Evolutionary conservation across 2,888 invertebrate genomes (phyloP).

Genomic region (Doris montereyensis): DNA sequence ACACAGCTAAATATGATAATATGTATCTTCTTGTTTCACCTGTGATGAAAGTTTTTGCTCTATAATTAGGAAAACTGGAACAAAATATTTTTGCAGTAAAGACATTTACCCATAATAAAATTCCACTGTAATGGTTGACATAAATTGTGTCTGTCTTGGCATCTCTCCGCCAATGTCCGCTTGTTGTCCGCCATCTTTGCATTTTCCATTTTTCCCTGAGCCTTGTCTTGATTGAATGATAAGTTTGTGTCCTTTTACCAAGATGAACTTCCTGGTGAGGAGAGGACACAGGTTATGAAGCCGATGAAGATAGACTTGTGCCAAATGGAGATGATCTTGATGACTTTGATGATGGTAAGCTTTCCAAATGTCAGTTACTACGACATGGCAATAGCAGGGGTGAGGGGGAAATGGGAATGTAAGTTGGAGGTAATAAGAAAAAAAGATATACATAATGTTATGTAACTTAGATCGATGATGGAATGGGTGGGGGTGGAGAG

Average conservation of each 20-base stretch:
- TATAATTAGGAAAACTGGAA: too few relatives aligned
- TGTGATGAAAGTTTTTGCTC: too few relatives aligned
- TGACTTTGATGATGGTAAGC: conserved; percentile 44
- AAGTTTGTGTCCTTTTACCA: background rate
- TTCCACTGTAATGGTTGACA: too few relatives aligned
- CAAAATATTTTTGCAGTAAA: too few relatives aligned
- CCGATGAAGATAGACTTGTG: conserved; percentile 48
- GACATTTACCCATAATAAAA: too few relatives aligned
- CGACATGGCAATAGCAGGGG: too few relatives aligned
- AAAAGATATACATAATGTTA: background rate
- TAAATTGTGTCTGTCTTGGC: too few relatives aligned
- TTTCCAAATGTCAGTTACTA: too few relatives aligned
- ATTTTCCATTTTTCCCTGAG: background rate
- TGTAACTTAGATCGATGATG: background rate
- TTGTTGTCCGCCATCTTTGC: background rate
- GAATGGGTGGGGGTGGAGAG: background rate
- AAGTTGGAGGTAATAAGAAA: background rate
- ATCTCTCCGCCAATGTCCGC: background rate
- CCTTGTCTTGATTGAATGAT: background rate
- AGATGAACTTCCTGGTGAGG: conserved; percentile 42
- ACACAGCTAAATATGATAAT: too few relatives aligned
- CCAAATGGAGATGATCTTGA: conserved; percentile 40
- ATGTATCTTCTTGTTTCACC: too few relatives aligned
- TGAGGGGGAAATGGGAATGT: too few relatives aligned
- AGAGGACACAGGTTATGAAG: conserved; percentile 53